Percentiles rank a stretch among this genome's conserved stretches.
Conservation (phyloP, 2,888 invertebrate species). For the Conistra vaccinii region DNA sequence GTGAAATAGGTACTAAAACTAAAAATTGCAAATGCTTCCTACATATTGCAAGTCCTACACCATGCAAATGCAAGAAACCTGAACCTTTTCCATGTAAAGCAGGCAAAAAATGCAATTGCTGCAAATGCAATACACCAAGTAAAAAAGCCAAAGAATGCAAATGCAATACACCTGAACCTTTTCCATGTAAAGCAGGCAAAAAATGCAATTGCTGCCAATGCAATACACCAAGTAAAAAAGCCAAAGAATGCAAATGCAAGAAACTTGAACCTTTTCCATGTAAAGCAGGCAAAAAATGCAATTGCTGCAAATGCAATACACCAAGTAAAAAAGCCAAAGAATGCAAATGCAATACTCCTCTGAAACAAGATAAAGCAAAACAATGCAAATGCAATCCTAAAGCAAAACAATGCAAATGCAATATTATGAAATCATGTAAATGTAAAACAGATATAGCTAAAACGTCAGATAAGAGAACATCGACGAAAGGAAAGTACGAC, state of each 20-base stretch:
- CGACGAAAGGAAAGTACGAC: constrained; percentile 42
- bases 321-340: constrained; percentile 11
- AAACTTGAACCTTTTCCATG: no score
- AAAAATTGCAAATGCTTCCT: constrained; percentile 25
- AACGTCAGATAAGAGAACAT: constrained; percentile 41
- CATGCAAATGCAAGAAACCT: constrained; percentile 9
- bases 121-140: constrained; percentile 19
- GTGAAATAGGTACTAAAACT: constrained; percentile 29
- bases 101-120: constrained; percentile 25
- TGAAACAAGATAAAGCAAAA: constrained; percentile 10
- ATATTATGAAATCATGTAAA: not conserved
- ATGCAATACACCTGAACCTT: constrained; percentile 5
- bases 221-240: not conserved
- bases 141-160: constrained; percentile 13
- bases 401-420: constrained; percentile 6
- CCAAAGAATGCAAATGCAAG: no score
- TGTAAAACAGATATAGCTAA: not conserved
- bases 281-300: constrained; percentile 11
- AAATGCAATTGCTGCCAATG: constrained; percentile 10
- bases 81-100: constrained; percentile 21
- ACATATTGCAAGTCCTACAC: constrained; percentile 4
- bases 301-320: no score
- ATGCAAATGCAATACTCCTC: not conserved
- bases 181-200: constrained; percentile 8
- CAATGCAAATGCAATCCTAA: constrained; percentile 9